Percentiles rank a stretch among this genome's conserved stretches.
phyloP scores from a whole-genome alignment of 2,888 invertebrate genomes.

The Agrochola macilenta region DNA sequence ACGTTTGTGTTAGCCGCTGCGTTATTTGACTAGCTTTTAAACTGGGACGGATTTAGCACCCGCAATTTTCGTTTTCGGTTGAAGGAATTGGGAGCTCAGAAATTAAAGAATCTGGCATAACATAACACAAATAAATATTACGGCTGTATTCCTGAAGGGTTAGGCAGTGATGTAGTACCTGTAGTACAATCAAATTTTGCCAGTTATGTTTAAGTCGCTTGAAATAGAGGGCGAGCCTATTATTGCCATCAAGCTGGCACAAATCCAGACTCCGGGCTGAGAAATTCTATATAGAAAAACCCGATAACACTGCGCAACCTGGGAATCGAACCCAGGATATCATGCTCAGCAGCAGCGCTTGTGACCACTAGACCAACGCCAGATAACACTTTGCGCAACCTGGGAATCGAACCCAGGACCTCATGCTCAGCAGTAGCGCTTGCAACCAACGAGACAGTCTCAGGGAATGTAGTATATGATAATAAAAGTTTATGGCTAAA shows the following conservation, averaged over 20 bases:
- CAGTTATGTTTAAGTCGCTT: neutral
- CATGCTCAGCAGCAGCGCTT: neutral
- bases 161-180: neutral
- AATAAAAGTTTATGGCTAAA: too few relatives aligned
- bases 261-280: too few relatives aligned
- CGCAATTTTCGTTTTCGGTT: neutral
- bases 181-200: neutral
- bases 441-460: neutral
- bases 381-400: neutral
- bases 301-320: neutral
- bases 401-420: neutral
- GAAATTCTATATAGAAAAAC: neutral
- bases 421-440: neutral
- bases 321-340: too few relatives aligned
- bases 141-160: neutral
- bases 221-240: neutral
- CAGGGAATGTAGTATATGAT: neutral
- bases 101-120: neutral
- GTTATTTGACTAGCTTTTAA: conserved; percentile 46
- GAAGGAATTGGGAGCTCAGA: too few relatives aligned
- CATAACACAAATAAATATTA: neutral
- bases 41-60: conserved; percentile 27
- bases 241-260: too few relatives aligned
- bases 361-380: neutral
- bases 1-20: conserved; percentile 62